These are phyloP conservation scores for Mustelus asterias DNA, from an alignment of 2,113 vertebrate genomes.

Conservation along the genomic window DNA sequence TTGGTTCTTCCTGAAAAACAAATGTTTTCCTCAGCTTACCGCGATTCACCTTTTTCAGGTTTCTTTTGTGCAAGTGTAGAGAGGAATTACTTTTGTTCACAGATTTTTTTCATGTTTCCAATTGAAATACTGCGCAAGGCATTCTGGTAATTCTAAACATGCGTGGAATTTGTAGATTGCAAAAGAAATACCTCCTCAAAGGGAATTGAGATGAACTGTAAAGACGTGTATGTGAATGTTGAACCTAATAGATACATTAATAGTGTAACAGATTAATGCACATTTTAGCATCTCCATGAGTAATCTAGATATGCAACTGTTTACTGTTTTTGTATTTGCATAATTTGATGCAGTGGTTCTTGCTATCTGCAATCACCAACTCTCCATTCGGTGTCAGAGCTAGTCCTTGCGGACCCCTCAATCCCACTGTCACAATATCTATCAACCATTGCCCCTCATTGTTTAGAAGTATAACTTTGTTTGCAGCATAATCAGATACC, in stretches of 20 bases:
- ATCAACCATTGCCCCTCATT: slow-evolving; percentile 34
- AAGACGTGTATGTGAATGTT: not conserved
- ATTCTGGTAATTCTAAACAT: not conserved
- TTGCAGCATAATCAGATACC: slow-evolving; percentile 32
- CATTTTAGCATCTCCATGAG: not conserved
- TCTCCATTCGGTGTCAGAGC: slow-evolving; percentile 15
- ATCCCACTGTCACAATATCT: slow-evolving; percentile 29
- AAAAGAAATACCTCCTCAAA: not conserved
- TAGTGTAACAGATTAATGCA: not conserved
- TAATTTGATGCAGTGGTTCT: slow-evolving; percentile 26
- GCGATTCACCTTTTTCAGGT: not conserved
- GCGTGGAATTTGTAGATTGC: not conserved
- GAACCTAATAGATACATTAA: not conserved
- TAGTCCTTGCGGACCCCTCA: slow-evolving; percentile 33
- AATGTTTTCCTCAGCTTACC: not conserved
- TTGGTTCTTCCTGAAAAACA: not conserved
- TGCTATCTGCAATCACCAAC: slow-evolving; percentile 38
- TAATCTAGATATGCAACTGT: not conserved
- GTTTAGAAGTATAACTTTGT: slow-evolving; percentile 32
- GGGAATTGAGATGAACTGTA: not conserved
- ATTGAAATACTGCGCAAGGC: not conserved
- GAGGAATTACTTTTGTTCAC: not conserved
- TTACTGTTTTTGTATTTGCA: slow-evolving; percentile 27
- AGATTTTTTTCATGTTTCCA: not conserved
- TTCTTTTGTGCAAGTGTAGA: not conserved